Evolutionary conservation across 2,888 invertebrate species (phyloP), one percentile per base, ranked within the genome.

Genomic region (Anticlea derivata): DNA sequence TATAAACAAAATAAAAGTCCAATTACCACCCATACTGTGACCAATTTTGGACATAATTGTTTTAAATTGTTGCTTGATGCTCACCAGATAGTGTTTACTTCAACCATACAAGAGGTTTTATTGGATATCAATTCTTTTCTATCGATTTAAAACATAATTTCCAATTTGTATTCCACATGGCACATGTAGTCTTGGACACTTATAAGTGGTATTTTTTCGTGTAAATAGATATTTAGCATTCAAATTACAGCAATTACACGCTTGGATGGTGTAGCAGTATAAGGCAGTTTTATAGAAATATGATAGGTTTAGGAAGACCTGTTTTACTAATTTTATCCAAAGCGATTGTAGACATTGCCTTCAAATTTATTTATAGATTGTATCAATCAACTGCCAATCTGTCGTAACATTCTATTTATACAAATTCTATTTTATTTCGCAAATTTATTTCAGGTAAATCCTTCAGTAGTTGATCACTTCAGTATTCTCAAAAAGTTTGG

Each of bases 1-100:
- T 41, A 38, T 50, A 43, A 43, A 39, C 10, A 43, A 43, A 39
- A 34, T 35, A 58, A 63, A 51, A 35, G 31, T 40, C 38, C 56
- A 51, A 63, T 63, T 60, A 62, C 63, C 63, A 58, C 59, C 60
- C 60, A 59, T 54, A 62, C 63, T 55, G 61, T 61, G 58, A 58
- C 62, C 57, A 63, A 63, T 60, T 63, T 51, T 54, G 46, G 54
- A 31, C 41, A 58, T 63, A 63, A 66, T 62, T 58, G 60, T 57
- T 54, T 41, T 34, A 48, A 61, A 60, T 61, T 63, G 58, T 60
- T 58, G 45, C 48, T 55, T 50, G 55, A 60, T 49, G 30, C 44
- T 53, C 54, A 38, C 53, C 50, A 55, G 50, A 55, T 37, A 55
- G 50, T 50, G 48, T 58, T 33, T 33, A 40, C 24, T 23, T 47